Evolutionary conservation across 1,140 invertebrate genomes (phyloP).

Genomic region (Hycleus phaleratus): DNA sequence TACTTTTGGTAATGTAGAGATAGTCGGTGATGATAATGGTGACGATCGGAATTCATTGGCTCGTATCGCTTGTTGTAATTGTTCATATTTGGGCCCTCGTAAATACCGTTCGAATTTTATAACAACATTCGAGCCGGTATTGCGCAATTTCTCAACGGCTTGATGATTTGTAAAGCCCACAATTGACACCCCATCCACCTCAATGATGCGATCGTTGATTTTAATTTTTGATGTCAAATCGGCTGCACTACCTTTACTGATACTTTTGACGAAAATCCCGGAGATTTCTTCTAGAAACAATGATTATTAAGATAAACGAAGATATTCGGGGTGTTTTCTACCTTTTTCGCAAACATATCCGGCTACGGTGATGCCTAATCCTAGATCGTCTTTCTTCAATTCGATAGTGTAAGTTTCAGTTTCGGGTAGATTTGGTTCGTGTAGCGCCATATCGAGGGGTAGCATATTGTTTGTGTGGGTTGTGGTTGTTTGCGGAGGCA

Average conservation of each 20-base stretch:
- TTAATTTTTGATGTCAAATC: conserved; percentile 80
- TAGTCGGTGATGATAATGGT: conserved; percentile 65
- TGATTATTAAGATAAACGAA: not conserved
- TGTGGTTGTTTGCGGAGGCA: conserved; percentile 39
- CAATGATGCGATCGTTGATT: conserved; percentile 89
- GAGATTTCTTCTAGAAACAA: conserved; percentile 73
- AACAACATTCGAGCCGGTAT: conserved; percentile 70
- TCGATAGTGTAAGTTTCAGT: conserved; percentile 82
- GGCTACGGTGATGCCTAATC: conserved; percentile 91
- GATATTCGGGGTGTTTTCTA: conserved; percentile 29
- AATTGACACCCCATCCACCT: conserved; percentile 76
- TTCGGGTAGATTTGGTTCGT: conserved; percentile 57
- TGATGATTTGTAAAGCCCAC: conserved; percentile 85
- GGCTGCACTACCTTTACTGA: conserved; percentile 88
- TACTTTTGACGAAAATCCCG: conserved; percentile 94
- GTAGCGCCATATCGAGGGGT: conserved; percentile 47
- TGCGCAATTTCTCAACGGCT: conserved; percentile 76
- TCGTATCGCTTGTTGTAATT: conserved; percentile 75
- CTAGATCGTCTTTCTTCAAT: conserved; percentile 74
- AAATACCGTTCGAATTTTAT: conserved; percentile 80
- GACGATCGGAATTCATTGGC: conserved; percentile 61
- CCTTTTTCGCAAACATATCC: conserved; percentile 88
- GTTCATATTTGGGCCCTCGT: conserved; percentile 82
- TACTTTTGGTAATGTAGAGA: conserved; percentile 67
- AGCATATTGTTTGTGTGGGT: conserved; percentile 42